Evolutionary conservation across 2,797 vertebrate species (phyloP).

Genomic region (Enteromius fasciolatus): DNA sequence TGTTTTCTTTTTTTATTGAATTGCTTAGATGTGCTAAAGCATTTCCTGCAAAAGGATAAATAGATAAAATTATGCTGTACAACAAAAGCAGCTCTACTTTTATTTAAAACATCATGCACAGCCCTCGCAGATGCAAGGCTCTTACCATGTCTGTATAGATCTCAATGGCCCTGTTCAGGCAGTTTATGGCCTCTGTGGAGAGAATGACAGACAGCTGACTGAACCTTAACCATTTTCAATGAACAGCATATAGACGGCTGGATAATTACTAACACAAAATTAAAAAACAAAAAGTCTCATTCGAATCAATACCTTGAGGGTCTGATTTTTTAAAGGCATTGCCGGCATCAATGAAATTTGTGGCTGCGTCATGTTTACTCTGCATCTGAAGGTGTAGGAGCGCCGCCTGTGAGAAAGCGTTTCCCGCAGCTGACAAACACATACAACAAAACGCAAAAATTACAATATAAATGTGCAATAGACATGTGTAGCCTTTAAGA

Average conservation of each 20-base stretch:
- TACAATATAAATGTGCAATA: background rate
- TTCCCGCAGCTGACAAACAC: conserved; percentile 84
- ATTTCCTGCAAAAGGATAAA: background rate
- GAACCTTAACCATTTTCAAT: background rate
- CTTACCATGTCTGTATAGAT: conserved; percentile 86
- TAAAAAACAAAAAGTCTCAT: background rate
- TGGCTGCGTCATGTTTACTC: conserved; percentile 93
- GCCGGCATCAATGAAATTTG: conserved; percentile 90
- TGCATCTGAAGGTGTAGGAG: conserved; percentile 90
- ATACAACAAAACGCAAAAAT: background rate
- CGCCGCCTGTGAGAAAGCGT: conserved; percentile 90
- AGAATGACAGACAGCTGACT: conserved; percentile 43
- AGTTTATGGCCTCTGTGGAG: conserved; percentile 77
- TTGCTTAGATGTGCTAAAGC: too few relatives aligned
- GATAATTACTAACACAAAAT: background rate
- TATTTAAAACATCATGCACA: background rate
- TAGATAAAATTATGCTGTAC: background rate
- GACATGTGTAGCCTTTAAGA: background rate
- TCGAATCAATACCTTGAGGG: conserved; percentile 82
- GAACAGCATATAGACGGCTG: background rate
- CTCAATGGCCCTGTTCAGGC: conserved; percentile 82
- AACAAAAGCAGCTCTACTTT: background rate
- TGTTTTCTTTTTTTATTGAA: background rate
- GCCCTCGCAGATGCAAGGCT: background rate
- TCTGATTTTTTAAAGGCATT: conserved; percentile 96